Evolutionary conservation across 2,113 vertebrate species (phyloP).

Genomic region (Microcebus ravelobensis): DNA sequence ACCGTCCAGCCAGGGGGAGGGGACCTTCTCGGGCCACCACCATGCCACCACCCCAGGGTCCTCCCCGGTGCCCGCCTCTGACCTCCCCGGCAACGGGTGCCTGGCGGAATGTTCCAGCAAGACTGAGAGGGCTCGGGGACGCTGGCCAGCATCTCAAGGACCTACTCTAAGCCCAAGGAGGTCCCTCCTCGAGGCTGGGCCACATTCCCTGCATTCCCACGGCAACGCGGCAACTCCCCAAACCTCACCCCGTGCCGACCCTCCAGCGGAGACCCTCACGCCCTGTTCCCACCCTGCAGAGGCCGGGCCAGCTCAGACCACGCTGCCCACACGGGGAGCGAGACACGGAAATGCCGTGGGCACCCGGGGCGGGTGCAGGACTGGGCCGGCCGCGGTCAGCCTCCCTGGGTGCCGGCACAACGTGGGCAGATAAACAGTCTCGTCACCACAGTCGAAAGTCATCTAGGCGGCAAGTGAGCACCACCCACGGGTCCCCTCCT

Average conservation of each 20-base stretch:
- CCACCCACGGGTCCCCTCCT: fast-evolving
- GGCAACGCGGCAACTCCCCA: fast-evolving
- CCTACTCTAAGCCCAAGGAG: fast-evolving
- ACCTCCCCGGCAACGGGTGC: background rate
- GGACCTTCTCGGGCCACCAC: fast-evolving
- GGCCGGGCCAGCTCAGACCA: fast-evolving
- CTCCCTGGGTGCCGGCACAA: background rate
- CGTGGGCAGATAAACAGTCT: background rate
- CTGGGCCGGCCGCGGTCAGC: too few species aligned
- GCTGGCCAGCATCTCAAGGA: background rate
- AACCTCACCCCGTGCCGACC: fast-evolving
- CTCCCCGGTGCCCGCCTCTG: too few species aligned
- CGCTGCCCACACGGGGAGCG: background rate
- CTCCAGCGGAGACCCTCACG: fast-evolving
- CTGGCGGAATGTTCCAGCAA: background rate
- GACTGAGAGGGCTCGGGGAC: background rate
- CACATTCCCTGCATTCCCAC: background rate
- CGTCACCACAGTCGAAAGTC: background rate
- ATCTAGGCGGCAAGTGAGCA: too few species aligned
- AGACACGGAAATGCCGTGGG: background rate
- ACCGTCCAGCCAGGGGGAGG: background rate
- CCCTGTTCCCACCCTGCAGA: fast-evolving
- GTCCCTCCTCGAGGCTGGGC: background rate
- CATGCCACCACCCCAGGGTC: background rate
- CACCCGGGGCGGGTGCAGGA: too few species aligned